phyloP scores from a whole-genome alignment of 1,140 invertebrate species.

The Drosophila tristis region DNA sequence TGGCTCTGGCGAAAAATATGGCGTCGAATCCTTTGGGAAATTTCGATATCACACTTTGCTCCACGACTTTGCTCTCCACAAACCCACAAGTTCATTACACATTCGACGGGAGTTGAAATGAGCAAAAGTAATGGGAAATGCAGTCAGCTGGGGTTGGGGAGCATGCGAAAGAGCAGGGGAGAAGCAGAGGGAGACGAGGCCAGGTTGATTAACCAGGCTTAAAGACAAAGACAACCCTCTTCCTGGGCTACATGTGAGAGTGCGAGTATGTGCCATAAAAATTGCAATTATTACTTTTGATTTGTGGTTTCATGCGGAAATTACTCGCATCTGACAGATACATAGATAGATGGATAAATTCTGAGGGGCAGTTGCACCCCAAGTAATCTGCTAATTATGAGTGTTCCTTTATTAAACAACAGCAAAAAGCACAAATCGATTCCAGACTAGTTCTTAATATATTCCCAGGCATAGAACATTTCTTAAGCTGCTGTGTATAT shows the following conservation, averaged over 20 bases:
- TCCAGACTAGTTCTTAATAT: no score
- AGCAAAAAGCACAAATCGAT: no score
- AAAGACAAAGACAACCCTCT: constrained; percentile 26
- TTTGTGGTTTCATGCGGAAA: constrained; percentile 43
- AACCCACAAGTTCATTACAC: constrained; percentile 77
- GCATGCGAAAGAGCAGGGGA: neutral
- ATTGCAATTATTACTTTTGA: constrained; percentile 71
- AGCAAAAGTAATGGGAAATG: constrained; percentile 80
- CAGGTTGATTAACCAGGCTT: constrained; percentile 46
- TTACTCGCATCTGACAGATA: constrained; percentile 33
- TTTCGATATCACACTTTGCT: constrained; percentile 83
- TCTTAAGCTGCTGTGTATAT: neutral
- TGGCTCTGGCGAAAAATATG: constrained; percentile 73
- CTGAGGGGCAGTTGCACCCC: no score
- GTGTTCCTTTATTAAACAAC: constrained; percentile 19
- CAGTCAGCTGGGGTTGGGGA: neutral
- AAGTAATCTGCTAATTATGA: constrained; percentile 26
- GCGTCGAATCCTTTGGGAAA: constrained; percentile 83
- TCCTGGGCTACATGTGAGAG: neutral
- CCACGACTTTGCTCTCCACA: constrained; percentile 59
- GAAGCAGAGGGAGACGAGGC: neutral
- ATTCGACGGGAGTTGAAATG: constrained; percentile 72
- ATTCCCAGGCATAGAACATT: constrained; percentile 3
- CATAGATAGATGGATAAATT: constrained; percentile 11
- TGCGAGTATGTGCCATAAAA: constrained; percentile 44